Evolutionary conservation across 2,797 vertebrate species (phyloP), one percentile per base, ranked within the genome.

Genomic region (Lagocephalus sceleratus): DNA sequence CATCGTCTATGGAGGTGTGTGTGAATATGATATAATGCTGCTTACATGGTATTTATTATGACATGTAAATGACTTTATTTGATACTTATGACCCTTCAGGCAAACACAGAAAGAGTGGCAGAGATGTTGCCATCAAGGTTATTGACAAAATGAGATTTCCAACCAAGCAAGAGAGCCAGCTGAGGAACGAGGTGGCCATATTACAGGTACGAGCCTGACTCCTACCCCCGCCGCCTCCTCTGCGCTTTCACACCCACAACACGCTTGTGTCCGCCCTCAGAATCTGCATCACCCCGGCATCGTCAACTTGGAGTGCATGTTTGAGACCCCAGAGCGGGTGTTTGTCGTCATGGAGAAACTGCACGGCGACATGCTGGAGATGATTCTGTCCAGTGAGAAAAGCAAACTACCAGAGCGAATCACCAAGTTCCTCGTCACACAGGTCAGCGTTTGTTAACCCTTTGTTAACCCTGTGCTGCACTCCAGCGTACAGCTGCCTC

Each of bases 281-380:
- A 99, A 98, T 85, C 91, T 99, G 79, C 96, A 99, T 78, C 96
- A 99, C 76, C 96, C 96, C 71, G 96, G 96, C 55, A 98, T 99
- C 47, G 96, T 99, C 62, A 98, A 99, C 86, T 85, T 99, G 88
- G 96, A 99, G 90, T 97, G 96, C 67, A 99, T 98, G 96, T 99
- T 99, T 70, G 96, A 99, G 91, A 98, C 96, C 0, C 95, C 94
- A 0, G 96, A 99, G 83, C 88, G 96, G 40, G 96, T 99, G 66
- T 99, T 99, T 75, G 96, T 99, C 11, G 94, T 98, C 70, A 98
- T 99, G 96, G 96, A 99, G 87, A 99, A 99, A 82, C 92, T 99
- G 51, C 96, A 99, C 2, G 96, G 96, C 10, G 96, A 98, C 88
- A 98, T 99, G 96, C 84, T 98, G 79, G 96, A 98, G 87, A 98